Percentiles rank a stretch among this genome's conserved stretches.
Conservation (phyloP, 2,888 invertebrate genomes). For the Calliphora vomitoria region DNA sequence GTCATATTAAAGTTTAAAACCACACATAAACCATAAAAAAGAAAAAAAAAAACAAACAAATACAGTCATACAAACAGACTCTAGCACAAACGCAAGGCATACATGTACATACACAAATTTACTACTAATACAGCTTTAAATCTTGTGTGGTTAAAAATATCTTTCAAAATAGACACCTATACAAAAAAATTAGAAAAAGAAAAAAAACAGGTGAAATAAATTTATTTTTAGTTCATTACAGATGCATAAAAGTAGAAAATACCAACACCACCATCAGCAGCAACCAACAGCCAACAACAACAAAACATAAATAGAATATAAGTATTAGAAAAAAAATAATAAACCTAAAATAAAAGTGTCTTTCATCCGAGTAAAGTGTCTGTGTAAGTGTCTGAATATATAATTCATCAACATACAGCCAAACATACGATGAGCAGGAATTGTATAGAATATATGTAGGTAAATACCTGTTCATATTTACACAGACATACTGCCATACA, state of each 20-base stretch:
- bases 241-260: constrained; percentile 38
- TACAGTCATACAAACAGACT: constrained; percentile 4
- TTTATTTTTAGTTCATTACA: constrained; percentile 58
- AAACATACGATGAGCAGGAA: too few relatives aligned
- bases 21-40: constrained; percentile 42
- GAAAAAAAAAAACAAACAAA: constrained; percentile 6
- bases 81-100: not conserved
- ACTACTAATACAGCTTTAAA: not conserved
- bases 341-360: not conserved
- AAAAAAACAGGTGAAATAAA: constrained; percentile 34
- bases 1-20: constrained; percentile 38
- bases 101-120: not conserved
- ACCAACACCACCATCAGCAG: not conserved
- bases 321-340: not conserved
- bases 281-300: not conserved
- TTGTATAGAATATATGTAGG: not conserved
- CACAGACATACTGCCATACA: not conserved
- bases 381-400: constrained; percentile 36
- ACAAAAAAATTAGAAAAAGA: not conserved
- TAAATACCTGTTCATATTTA: not conserved
- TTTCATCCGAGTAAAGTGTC: constrained; percentile 20
- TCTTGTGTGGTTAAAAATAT: constrained; percentile 32
- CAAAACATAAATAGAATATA: not conserved
- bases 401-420: not conserved
- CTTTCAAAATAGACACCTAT: constrained; percentile 1